A percentile compares a stretch with the other conserved stretches of the same genome.
Conservation (phyloP, 2,797 vertebrate genomes). For the Sebastes hubbsi region DNA sequence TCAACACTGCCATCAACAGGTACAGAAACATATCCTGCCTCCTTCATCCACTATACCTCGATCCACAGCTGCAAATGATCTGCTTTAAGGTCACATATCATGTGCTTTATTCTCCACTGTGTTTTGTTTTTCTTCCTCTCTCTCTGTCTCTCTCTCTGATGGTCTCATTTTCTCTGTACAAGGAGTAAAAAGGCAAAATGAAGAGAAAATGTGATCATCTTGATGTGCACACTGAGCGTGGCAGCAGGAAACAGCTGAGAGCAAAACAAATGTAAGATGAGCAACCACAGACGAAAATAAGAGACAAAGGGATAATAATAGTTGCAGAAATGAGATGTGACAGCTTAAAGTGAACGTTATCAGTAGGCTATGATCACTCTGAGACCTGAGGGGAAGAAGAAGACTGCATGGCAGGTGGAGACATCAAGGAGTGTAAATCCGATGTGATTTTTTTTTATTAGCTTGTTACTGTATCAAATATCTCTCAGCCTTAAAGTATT, state of each 20-base stretch:
- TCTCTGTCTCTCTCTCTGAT: neutral
- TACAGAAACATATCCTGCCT: neutral
- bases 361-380: neutral
- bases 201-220: neutral
- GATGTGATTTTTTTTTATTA: neutral
- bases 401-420: neutral
- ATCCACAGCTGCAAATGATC: neutral
- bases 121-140: neutral
- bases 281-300: constrained; percentile 8
- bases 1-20: constrained; percentile 76
- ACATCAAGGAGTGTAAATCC: neutral
- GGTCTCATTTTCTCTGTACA: neutral
- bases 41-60: neutral
- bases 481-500: neutral
- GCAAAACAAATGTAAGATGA: constrained; percentile 21
- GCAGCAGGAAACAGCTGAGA: constrained; percentile 9
- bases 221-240: neutral
- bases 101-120: neutral
- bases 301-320: neutral
- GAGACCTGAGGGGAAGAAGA: neutral
- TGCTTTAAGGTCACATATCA: neutral
- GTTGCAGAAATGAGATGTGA: neutral
- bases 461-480: neutral
- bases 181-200: neutral
- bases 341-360: neutral